Percentiles rank a stretch among this genome's conserved stretches.
phyloP scores from a whole-genome alignment of 1,140 invertebrate species.

The Drosophila sulfurigaster region DNA sequence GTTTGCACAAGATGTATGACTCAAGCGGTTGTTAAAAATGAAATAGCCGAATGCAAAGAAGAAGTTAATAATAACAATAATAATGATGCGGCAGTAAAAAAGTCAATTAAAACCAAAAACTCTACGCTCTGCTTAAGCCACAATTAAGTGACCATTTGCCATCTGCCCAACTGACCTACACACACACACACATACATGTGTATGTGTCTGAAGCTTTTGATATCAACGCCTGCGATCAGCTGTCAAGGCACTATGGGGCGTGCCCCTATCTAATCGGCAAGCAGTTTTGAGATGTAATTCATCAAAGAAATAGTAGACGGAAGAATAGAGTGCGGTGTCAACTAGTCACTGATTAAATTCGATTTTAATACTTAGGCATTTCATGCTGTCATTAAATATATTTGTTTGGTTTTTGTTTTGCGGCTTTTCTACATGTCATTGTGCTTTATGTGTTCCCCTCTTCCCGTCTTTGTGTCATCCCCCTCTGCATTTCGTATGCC shows the following conservation, averaged over 20 bases:
- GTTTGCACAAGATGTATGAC: conserved; percentile 38
- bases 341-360: conserved; percentile 26
- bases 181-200: conserved; percentile 15
- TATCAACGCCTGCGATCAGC: conserved; percentile 39
- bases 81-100: conserved; percentile 36
- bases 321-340: not conserved
- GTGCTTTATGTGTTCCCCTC: conserved; percentile 20
- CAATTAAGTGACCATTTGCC: conserved; percentile 29
- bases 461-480: not conserved
- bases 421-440: conserved; percentile 36
- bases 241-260: conserved; percentile 26
- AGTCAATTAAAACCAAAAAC: conserved; percentile 35
- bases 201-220: conserved; percentile 6
- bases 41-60: conserved; percentile 8
- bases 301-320: conserved; percentile 10
- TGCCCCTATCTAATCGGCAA: conserved; percentile 38
- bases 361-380: conserved; percentile 11
- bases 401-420: conserved; percentile 16
- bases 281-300: conserved; percentile 38
- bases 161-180: conserved; percentile 42
- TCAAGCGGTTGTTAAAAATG: conserved; percentile 49
- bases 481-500: conserved; percentile 23
- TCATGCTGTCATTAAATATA: conserved; percentile 9
- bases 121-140: conserved; percentile 11
- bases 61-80: conserved; percentile 14